Conservation (phyloP, 2,797 vertebrate species). For the Clarias fuscus region DNA sequence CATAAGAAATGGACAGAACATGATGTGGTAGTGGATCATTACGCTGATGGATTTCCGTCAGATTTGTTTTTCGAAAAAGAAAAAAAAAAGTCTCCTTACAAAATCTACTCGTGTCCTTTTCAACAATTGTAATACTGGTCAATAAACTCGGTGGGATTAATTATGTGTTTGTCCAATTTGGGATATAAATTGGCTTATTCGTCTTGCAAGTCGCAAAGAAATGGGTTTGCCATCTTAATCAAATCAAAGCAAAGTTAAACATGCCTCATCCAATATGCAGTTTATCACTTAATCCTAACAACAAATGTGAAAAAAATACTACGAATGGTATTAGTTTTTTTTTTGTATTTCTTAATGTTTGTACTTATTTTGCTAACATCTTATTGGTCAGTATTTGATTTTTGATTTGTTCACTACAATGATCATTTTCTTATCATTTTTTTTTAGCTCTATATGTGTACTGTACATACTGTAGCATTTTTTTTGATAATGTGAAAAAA, state of each 20-base stretch:
- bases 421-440: too few species aligned
- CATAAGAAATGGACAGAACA: not conserved
- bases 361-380: not conserved
- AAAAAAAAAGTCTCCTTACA: not conserved
- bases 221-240: not conserved
- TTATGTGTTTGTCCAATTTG: not conserved
- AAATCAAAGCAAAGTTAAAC: not conserved
- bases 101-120: not conserved
- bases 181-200: not conserved
- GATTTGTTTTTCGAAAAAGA: not conserved
- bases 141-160: not conserved
- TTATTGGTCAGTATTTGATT: not conserved
- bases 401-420: not conserved
- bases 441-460: too few species aligned
- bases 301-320: not conserved
- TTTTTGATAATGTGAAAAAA: not conserved
- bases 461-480: not conserved
- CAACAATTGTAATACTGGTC: not conserved
- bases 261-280: not conserved
- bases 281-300: not conserved
- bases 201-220: not conserved
- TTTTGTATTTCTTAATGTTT: not conserved
- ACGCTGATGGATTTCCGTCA: conserved; percentile 26
- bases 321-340: not conserved
- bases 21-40: conserved; percentile 26